A percentile compares a stretch with the other conserved stretches of the same genome.
Evolutionary conservation across 2,113 vertebrate species (phyloP).

Genomic region (Scytalopus superciliaris): DNA sequence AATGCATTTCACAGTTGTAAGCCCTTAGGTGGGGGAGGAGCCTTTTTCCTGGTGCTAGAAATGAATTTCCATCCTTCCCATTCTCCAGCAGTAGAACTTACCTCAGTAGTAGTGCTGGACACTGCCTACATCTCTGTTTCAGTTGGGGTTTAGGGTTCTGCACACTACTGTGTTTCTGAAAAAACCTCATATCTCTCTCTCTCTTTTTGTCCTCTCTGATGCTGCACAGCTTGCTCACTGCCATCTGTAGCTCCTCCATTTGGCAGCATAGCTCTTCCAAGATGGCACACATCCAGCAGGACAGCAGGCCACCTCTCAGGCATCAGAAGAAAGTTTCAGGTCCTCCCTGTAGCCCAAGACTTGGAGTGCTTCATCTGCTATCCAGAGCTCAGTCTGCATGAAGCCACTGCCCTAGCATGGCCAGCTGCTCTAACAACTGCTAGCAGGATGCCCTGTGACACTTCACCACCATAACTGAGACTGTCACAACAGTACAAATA

Average conservation of each 20-base stretch:
- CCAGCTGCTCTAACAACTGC: neutral
- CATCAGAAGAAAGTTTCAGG: neutral
- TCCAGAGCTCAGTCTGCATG: neutral
- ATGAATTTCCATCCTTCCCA: neutral
- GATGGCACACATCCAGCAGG: neutral
- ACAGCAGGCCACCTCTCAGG: neutral
- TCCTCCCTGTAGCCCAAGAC: neutral
- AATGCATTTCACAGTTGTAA: neutral
- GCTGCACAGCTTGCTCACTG: neutral
- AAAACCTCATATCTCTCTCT: neutral
- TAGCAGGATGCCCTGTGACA: neutral
- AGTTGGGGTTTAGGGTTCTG: neutral
- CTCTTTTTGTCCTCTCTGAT: neutral
- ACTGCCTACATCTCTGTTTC: neutral
- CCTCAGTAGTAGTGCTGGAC: neutral
- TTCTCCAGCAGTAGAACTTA: neutral
- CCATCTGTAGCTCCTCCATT: neutral
- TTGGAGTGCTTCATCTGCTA: neutral
- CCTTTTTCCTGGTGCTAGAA: neutral
- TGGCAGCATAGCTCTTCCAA: neutral
- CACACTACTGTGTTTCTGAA: neutral
- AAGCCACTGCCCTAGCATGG: neutral
- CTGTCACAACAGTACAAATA: neutral
- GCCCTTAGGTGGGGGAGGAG: neutral
- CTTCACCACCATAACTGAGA: rapidly evolving